These are phyloP conservation scores for Hirundichthys speculiger DNA, from an alignment of 2,113 vertebrate genomes.

Conservation along the genomic window DNA sequence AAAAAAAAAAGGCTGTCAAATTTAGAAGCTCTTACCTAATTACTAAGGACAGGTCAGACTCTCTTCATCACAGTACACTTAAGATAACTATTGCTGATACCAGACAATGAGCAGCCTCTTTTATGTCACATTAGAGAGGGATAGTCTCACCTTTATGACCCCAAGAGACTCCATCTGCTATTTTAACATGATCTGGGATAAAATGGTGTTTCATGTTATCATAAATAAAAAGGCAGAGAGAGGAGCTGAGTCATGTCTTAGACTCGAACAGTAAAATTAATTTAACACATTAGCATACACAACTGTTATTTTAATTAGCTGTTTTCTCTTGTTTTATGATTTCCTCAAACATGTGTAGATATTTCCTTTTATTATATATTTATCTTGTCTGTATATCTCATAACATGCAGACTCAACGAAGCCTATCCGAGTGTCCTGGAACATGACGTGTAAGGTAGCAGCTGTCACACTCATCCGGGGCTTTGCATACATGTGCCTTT, in stretches of 20 bases:
- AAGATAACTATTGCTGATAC: slow-evolving; percentile 46
- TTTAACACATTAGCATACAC: not conserved
- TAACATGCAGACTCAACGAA: too few species aligned
- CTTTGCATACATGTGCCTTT: too few species aligned
- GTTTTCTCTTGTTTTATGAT: not conserved
- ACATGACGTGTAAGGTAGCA: too few species aligned
- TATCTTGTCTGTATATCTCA: too few species aligned
- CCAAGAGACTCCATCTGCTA: slow-evolving; percentile 5
- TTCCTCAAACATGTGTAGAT: too few species aligned
- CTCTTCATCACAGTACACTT: slow-evolving; percentile 45
- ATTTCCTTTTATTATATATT: too few species aligned
- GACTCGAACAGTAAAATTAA: not conserved
- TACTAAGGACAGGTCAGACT: slow-evolving; percentile 49
- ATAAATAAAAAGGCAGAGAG: not conserved
- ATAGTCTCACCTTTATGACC: slow-evolving; percentile 20
- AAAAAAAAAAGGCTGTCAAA: slow-evolving; percentile 14
- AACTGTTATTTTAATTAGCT: not conserved
- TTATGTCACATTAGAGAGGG: slow-evolving; percentile 23
- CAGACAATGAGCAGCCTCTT: slow-evolving; percentile 11
- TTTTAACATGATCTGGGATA: not conserved
- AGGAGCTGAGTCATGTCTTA: slow-evolving; percentile 14
- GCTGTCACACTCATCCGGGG: too few species aligned
- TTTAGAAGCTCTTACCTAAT: slow-evolving; percentile 59
- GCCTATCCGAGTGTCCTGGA: too few species aligned
- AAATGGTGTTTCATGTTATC: slow-evolving; percentile 1